phyloP scores from a whole-genome alignment of 2,797 vertebrate genomes.

The Cuniculus paca region DNA sequence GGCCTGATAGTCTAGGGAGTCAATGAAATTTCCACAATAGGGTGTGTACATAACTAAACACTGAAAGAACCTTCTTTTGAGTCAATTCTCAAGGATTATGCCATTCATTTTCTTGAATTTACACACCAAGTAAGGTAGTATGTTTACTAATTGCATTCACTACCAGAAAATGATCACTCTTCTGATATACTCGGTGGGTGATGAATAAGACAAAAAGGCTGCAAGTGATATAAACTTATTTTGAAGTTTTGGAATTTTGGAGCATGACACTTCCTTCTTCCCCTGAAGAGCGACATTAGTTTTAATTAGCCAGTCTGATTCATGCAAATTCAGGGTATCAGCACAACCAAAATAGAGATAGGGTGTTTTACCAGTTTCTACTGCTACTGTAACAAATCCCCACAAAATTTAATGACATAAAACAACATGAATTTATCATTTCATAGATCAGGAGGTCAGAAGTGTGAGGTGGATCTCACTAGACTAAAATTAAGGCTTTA shows the following conservation, averaged over 20 bases:
- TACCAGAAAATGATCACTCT: not conserved
- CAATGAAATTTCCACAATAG: not conserved
- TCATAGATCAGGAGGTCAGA: not conserved
- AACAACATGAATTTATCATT: not conserved
- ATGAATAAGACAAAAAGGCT: not conserved
- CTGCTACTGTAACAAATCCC: not conserved
- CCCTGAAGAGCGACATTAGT: not conserved
- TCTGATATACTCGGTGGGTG: not conserved
- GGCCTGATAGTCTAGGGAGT: no score
- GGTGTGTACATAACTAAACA: not conserved
- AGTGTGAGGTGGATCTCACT: not conserved
- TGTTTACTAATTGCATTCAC: not conserved
- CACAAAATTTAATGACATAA: not conserved
- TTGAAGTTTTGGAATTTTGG: not conserved
- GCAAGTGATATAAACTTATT: not conserved
- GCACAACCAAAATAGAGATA: not conserved
- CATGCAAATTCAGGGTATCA: not conserved
- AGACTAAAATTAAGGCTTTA: not conserved
- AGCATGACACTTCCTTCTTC: not conserved
- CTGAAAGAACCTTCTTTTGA: not conserved
- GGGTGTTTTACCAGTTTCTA: not conserved
- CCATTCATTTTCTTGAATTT: not conserved
- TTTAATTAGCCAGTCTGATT: not conserved
- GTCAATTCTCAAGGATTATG: not conserved
- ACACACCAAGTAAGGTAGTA: not conserved